These are phyloP conservation scores for Drosophila nigricruria DNA, from an alignment of 2,888 invertebrate genomes.

Conservation along the genomic window DNA sequence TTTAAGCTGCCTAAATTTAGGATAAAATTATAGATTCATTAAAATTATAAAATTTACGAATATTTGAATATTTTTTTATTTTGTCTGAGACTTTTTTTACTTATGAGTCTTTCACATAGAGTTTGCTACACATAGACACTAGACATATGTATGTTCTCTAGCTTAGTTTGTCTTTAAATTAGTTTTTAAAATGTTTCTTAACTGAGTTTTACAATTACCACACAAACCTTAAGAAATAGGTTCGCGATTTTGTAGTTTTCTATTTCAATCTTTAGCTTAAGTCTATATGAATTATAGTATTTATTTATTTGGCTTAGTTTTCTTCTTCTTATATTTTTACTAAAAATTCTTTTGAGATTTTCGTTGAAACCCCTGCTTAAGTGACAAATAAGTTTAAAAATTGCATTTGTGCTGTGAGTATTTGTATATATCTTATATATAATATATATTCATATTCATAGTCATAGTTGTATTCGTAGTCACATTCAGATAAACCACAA, in stretches of 20 bases:
- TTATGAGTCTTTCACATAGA: conserved; percentile 52
- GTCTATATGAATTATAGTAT: conserved; percentile 2
- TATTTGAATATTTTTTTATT: conserved; percentile 23
- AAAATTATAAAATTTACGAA: conserved; percentile 5
- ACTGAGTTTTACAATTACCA: conserved; percentile 27
- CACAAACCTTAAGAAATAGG: conserved; percentile 14
- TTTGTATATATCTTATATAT: conserved; percentile 8
- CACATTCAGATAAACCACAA: conserved; percentile 13
- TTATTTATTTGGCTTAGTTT: conserved; percentile 10
- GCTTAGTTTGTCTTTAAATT: conserved; percentile 12
- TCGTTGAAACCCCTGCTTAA: conserved; percentile 24
- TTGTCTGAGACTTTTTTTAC: conserved; percentile 36
- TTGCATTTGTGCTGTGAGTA: conserved; percentile 46
- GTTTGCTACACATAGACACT: conserved; percentile 28
- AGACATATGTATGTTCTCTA: conserved; percentile 1
- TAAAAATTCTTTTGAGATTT: conserved; percentile 8
- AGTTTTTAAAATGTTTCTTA: conserved; percentile 16
- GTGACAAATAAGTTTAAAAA: conserved; percentile 32
- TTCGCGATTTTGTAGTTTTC: not conserved
- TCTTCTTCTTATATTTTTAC: not conserved
- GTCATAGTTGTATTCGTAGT: conserved; percentile 5
- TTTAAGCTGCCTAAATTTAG: not conserved
- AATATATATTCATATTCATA: conserved; percentile 2
- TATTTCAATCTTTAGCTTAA: not conserved
- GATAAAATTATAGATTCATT: conserved; percentile 5